phyloP scores from a whole-genome alignment of 2,888 invertebrate species.

The Caenorhabditis uteleia region DNA sequence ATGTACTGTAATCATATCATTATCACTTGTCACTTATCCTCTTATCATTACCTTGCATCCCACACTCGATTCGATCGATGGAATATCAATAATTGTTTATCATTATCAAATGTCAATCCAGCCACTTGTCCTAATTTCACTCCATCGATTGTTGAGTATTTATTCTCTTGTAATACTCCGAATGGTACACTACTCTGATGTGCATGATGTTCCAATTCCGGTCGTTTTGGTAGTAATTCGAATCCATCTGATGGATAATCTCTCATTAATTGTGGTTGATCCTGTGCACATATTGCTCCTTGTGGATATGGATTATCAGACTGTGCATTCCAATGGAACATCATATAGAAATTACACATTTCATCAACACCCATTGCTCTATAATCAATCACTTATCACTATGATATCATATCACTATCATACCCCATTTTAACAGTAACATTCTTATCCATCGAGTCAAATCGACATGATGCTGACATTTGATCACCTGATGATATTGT shows the following conservation, averaged over 20 bases:
- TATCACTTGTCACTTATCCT: neutral
- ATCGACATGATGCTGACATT: constrained; percentile 74
- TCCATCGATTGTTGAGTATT: constrained; percentile 46
- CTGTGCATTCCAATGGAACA: constrained; percentile 72
- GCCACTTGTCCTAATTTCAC: constrained; percentile 79
- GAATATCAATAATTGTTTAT: constrained; percentile 83
- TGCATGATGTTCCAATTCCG: constrained; percentile 72
- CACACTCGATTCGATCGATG: constrained; percentile 83
- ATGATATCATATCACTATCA: constrained; percentile 21
- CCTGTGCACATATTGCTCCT: constrained; percentile 56
- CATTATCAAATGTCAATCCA: constrained; percentile 79
- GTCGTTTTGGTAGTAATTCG: constrained; percentile 48
- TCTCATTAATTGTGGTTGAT: constrained; percentile 15
- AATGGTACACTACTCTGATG: constrained; percentile 62
- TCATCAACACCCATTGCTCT: constrained; percentile 72
- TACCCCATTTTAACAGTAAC: constrained; percentile 72
- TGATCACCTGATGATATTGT: constrained; percentile 72
- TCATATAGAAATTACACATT: constrained; percentile 74
- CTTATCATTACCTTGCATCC: constrained; percentile 73
- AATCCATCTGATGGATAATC: constrained; percentile 60
- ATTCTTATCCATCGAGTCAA: constrained; percentile 72
- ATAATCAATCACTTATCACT: constrained; percentile 16
- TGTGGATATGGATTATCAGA: constrained; percentile 68
- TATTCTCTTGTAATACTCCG: constrained; percentile 62
- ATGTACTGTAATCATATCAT: constrained; percentile 50